Conservation (phyloP, 2,888 invertebrate genomes). For the Caenorhabditis plicata region DNA sequence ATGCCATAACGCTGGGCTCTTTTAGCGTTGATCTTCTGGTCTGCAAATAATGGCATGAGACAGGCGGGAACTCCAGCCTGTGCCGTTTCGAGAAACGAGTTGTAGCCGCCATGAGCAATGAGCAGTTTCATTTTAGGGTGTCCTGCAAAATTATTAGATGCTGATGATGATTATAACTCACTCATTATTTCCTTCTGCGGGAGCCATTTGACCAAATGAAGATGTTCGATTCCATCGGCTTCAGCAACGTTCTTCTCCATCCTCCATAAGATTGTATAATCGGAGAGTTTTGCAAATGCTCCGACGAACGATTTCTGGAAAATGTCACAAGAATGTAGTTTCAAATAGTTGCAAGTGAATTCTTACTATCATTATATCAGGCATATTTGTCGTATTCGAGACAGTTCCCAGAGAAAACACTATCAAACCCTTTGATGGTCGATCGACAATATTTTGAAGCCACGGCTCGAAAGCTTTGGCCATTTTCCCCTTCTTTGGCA, state of each 20-base stretch:
- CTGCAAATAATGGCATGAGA: constrained; percentile 63
- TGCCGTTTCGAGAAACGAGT: constrained; percentile 60
- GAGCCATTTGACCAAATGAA: constrained; percentile 61
- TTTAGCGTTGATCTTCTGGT: constrained; percentile 63
- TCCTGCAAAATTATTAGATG: constrained; percentile 20
- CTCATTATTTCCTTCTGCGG: constrained; percentile 64
- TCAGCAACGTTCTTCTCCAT: constrained; percentile 56
- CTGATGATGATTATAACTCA: constrained; percentile 6
- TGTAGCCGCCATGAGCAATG: constrained; percentile 65
- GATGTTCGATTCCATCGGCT: constrained; percentile 44
- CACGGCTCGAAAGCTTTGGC: constrained; percentile 17
- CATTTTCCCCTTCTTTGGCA: constrained; percentile 16
- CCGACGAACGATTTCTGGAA: constrained; percentile 54
- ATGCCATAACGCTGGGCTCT: constrained; percentile 58
- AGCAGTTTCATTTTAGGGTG: constrained; percentile 56
- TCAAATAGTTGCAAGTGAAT: too few relatives aligned
- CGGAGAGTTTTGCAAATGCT: constrained; percentile 54
- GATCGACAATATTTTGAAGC: constrained; percentile 36
- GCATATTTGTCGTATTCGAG: constrained; percentile 64
- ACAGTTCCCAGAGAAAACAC: constrained; percentile 60
- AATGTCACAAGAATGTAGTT: too few relatives aligned
- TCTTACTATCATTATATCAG: constrained; percentile 54
- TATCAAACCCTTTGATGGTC: constrained; percentile 35
- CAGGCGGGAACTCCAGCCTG: constrained; percentile 61
- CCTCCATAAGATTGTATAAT: constrained; percentile 59